Evolutionary conservation across 2,888 invertebrate genomes (phyloP).

Genomic region (Phoronis australis): DNA sequence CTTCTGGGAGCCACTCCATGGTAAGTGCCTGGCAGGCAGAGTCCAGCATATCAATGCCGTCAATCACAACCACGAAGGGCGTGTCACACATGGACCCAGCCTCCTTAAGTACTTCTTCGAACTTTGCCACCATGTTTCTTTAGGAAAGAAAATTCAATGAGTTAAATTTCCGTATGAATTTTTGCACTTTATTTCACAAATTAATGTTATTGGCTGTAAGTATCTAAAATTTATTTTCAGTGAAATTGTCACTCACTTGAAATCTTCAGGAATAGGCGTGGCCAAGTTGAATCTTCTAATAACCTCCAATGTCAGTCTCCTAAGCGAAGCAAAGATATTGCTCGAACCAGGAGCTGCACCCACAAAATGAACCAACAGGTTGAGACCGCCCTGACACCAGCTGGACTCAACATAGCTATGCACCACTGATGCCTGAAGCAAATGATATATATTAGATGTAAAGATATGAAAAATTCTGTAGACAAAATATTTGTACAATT

Average conservation of each 20-base stretch:
- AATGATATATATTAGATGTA: not conserved
- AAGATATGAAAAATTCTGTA: not conserved
- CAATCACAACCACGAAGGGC: slow-evolving; percentile 45
- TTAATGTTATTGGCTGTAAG: too few relatives aligned
- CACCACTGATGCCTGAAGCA: slow-evolving; percentile 29
- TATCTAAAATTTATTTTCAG: too few relatives aligned
- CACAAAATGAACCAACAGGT: slow-evolving; percentile 40
- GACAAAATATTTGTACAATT: too few relatives aligned
- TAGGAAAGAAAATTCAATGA: not conserved
- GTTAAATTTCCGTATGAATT: not conserved
- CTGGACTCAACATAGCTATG: slow-evolving; percentile 23
- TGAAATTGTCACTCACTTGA: slow-evolving; percentile 29
- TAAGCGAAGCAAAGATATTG: slow-evolving; percentile 35
- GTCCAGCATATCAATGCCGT: slow-evolving; percentile 49
- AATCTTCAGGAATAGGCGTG: slow-evolving; percentile 34
- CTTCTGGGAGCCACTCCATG: slow-evolving; percentile 48
- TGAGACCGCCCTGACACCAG: too few relatives aligned
- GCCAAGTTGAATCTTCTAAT: slow-evolving; percentile 29
- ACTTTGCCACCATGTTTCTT: slow-evolving; percentile 11
- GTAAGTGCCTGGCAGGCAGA: slow-evolving; percentile 37
- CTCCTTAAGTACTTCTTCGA: slow-evolving; percentile 34
- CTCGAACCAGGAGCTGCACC: slow-evolving; percentile 46
- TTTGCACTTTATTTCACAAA: too few relatives aligned
- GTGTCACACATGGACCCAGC: slow-evolving; percentile 21
- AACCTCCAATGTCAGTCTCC: slow-evolving; percentile 37